Percentiles rank a stretch among this genome's conserved stretches.
phyloP scores from a whole-genome alignment of 2,888 invertebrate species.

The Helleia helle region DNA sequence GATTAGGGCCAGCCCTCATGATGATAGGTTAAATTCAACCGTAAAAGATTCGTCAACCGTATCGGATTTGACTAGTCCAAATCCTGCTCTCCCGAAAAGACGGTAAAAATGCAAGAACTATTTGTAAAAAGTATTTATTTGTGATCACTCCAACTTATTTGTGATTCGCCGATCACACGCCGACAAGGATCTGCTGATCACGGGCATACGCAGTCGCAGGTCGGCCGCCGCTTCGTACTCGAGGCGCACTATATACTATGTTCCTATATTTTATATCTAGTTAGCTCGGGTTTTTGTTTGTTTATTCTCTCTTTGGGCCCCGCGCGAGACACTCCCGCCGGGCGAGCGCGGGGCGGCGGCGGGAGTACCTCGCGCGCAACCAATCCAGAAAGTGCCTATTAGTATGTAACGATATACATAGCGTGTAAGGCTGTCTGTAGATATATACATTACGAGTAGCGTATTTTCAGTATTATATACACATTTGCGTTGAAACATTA shows the following conservation, averaged over 20 bases:
- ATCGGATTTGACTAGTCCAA: too few relatives aligned
- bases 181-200: too few relatives aligned
- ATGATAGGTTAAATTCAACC: too few relatives aligned
- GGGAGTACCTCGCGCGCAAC: constrained; percentile 20
- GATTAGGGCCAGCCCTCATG: too few relatives aligned
- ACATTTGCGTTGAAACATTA: constrained; percentile 11
- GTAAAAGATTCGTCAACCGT: too few relatives aligned
- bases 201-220: not conserved
- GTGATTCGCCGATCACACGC: too few relatives aligned
- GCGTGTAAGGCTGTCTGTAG: constrained; percentile 21
- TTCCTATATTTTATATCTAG: constrained; percentile 16
- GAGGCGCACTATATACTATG: constrained; percentile 12
- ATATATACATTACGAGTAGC: constrained; percentile 25
- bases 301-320: constrained; percentile 4
- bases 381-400: constrained; percentile 53
- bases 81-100: too few relatives aligned
- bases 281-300: constrained; percentile 4
- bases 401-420: constrained; percentile 37
- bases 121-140: too few relatives aligned
- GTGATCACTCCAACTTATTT: too few relatives aligned
- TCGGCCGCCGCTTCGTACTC: not conserved
- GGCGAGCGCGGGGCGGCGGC: too few relatives aligned
- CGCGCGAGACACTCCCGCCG: not conserved
- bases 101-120: too few relatives aligned
- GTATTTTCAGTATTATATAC: constrained; percentile 32